These are phyloP conservation scores for Cherax destructor DNA, from an alignment of 1,140 invertebrate genomes.

Conservation along the genomic window DNA sequence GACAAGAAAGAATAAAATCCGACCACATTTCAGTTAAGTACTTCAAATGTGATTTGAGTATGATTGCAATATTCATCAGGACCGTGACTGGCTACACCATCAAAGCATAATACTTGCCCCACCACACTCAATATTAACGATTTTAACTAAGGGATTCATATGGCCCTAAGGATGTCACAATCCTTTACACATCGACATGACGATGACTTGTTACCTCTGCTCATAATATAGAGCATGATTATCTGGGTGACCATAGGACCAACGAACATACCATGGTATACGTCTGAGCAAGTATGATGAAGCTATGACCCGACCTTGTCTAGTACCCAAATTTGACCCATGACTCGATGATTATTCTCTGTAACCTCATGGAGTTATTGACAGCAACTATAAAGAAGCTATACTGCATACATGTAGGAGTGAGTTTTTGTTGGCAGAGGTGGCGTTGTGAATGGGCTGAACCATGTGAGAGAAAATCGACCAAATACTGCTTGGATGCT, in stretches of 20 bases:
- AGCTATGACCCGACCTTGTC: neutral
- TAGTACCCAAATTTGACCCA: neutral
- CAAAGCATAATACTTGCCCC: neutral
- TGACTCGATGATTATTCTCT: neutral
- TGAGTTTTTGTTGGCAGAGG: conserved; percentile 74
- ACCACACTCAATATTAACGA: no score
- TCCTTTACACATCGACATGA: no score
- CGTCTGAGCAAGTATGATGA: neutral
- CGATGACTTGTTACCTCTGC: neutral
- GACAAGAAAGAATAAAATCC: neutral
- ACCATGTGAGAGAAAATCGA: conserved; percentile 93
- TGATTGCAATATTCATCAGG: neutral
- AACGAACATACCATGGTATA: neutral
- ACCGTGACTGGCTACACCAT: neutral
- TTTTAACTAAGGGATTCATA: no score
- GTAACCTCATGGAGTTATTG: neutral
- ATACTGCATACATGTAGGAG: conserved; percentile 72
- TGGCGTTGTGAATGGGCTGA: conserved; percentile 93
- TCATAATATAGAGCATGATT: neutral
- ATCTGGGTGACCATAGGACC: neutral
- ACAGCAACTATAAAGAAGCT: conserved; percentile 30
- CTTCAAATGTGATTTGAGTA: neutral
- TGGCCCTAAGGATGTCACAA: no score
- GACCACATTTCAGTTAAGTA: neutral
- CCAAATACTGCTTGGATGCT: conserved; percentile 97